A percentile compares a stretch with the other conserved stretches of the same genome.
Conservation (phyloP, 2,113 vertebrate genomes). For the Anseranas semipalmata region DNA sequence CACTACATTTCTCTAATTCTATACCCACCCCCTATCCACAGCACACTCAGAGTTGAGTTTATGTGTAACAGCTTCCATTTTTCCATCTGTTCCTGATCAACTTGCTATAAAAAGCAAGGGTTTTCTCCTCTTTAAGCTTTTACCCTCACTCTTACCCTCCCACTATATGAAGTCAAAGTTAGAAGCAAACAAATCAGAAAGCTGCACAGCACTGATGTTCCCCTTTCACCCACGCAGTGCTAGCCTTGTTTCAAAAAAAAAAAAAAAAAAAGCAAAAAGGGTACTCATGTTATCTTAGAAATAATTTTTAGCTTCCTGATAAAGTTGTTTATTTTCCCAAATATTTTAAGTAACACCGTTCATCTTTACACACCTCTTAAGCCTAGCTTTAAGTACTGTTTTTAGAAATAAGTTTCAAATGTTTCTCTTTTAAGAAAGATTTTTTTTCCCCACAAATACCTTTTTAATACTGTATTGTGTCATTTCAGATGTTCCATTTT, state of each 20-base stretch:
- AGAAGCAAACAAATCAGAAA: not conserved
- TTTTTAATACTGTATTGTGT: not conserved
- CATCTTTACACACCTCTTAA: not conserved
- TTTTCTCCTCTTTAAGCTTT: not conserved
- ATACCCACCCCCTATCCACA: not conserved
- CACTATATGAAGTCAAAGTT: not conserved
- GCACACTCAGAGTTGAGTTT: not conserved
- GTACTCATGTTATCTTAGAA: not conserved
- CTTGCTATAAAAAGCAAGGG: not conserved
- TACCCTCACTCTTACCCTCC: not conserved
- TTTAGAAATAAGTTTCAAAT: not conserved
- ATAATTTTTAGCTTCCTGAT: not conserved
- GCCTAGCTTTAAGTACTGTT: not conserved
- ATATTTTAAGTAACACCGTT: not conserved
- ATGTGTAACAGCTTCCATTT: slow-evolving; percentile 39
- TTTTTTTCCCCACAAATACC: not conserved
- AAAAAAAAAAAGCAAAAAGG: not conserved
- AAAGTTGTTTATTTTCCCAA: not conserved
- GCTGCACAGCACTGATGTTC: not conserved
- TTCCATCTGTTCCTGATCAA: slow-evolving; percentile 38
- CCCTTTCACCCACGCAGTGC: not conserved
- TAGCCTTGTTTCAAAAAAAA: not conserved
- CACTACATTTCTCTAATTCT: not conserved
- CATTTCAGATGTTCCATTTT: not conserved
- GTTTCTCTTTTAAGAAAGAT: not conserved